A percentile compares a stretch with the other conserved stretches of the same genome.
Conservation (phyloP, 2,113 vertebrate species). For the Gavia stellata region DNA sequence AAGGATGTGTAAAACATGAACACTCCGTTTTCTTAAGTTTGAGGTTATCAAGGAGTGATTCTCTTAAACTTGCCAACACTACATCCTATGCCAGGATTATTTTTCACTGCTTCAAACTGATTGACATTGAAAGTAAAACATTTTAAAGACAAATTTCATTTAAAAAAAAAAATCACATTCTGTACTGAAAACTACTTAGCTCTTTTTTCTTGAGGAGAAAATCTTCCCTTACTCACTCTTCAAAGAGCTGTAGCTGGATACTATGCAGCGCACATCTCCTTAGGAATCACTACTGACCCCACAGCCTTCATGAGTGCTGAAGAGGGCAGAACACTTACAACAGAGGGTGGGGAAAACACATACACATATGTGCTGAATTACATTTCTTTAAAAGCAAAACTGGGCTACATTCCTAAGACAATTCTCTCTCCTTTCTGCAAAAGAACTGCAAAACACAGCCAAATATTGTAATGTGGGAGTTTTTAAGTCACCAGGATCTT, state of each 20-base stretch:
- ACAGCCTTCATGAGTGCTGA: not conserved
- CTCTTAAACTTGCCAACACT: not conserved
- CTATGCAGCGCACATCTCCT: not conserved
- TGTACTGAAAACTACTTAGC: not conserved
- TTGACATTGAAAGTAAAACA: not conserved
- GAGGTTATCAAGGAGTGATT: not conserved
- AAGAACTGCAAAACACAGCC: not conserved
- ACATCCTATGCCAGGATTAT: not conserved
- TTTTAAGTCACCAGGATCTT: not conserved
- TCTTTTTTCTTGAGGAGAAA: not conserved
- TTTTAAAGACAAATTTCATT: not conserved
- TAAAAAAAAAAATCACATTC: not conserved
- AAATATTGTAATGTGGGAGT: not conserved
- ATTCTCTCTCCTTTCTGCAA: not conserved
- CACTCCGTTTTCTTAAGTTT: not conserved
- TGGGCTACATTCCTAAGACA: not conserved
- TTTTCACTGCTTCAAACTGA: not conserved
- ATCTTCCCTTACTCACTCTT: not conserved
- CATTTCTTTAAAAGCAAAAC: not conserved
- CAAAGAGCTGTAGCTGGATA: not conserved
- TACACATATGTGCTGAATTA: not conserved
- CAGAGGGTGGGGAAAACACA: not conserved
- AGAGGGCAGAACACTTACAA: not conserved
- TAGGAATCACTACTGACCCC: not conserved
- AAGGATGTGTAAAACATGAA: not conserved